These are phyloP conservation scores for Mallateleia sp. DNA, from an alignment of 2,888 invertebrate genomes.

Conservation along the genomic window DNA sequence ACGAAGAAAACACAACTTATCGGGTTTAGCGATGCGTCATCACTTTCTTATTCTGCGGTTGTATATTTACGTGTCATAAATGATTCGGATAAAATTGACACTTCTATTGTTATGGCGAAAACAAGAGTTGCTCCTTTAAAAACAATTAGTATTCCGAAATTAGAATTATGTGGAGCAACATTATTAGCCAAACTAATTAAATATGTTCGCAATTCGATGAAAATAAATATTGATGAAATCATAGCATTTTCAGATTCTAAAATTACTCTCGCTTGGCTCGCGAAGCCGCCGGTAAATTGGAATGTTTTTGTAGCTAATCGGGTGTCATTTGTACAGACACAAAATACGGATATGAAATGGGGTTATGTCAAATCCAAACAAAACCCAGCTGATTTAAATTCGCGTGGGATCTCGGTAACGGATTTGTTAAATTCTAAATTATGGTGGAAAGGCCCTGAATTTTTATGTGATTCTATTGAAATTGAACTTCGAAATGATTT, in stretches of 20 bases:
- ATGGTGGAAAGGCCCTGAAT: slow-evolving; percentile 24
- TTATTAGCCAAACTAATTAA: neutral
- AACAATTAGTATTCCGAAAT: slow-evolving; percentile 22
- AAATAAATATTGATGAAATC: neutral
- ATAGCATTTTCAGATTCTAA: slow-evolving; percentile 10
- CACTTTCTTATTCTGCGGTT: neutral
- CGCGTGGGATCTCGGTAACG: neutral
- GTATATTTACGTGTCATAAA: slow-evolving; percentile 11
- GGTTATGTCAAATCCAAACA: neutral
- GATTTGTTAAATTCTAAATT: neutral
- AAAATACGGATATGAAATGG: neutral
- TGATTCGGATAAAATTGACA: neutral
- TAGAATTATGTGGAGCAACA: slow-evolving; percentile 11
- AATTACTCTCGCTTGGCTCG: neutral
- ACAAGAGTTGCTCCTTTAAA: slow-evolving; percentile 23
- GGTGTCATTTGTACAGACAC: neutral
- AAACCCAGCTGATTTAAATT: slow-evolving; percentile 16
- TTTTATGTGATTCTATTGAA: neutral
- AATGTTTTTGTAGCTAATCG: slow-evolving; percentile 19
- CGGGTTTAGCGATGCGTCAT: slow-evolving; percentile 24
- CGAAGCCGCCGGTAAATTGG: neutral
- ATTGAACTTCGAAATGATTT: slow-evolving; percentile 24
- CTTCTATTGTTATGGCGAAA: slow-evolving; percentile 2
- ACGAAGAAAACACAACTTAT: neutral
- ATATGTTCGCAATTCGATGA: slow-evolving; percentile 8